phyloP scores from a whole-genome alignment of 2,113 vertebrate genomes.

The Atrichornis clamosus region DNA sequence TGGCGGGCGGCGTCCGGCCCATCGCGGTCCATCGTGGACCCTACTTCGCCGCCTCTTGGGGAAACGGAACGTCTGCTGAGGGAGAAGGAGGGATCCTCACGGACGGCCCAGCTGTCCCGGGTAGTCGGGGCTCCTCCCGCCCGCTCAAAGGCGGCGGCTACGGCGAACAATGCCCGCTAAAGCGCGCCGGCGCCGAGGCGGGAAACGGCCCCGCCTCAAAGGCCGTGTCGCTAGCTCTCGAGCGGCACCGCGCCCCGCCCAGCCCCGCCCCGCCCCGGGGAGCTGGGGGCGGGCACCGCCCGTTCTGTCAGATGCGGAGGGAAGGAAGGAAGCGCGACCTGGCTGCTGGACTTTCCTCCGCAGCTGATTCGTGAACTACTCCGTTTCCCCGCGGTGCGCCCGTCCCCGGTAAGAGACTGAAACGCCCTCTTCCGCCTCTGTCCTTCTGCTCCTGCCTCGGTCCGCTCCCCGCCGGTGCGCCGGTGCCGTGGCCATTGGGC shows the following conservation, averaged over 20 bases:
- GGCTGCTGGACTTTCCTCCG: neutral
- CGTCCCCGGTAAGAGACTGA: neutral
- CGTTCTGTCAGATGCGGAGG: fast-evolving
- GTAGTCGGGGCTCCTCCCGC: neutral
- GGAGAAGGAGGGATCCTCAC: neutral
- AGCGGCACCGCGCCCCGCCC: neutral
- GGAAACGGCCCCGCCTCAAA: fast-evolving
- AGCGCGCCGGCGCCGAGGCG: too few relatives aligned
- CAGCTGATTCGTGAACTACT: neutral
- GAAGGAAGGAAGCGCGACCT: fast-evolving
- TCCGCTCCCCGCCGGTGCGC: too few relatives aligned
- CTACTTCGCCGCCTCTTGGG: neutral
- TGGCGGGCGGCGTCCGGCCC: neutral
- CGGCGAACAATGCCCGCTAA: fast-evolving
- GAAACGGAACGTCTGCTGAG: neutral
- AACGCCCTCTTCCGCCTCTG: neutral
- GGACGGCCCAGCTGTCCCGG: neutral
- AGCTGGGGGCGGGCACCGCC: neutral
- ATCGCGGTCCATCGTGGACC: neutral
- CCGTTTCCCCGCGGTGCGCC: neutral
- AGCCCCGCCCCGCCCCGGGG: neutral
- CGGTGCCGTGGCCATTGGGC: fast-evolving
- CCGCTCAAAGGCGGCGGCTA: too few relatives aligned
- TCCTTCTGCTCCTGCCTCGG: neutral
- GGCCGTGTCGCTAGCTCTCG: fast-evolving